Conservation (phyloP, 2,888 invertebrate species). For the Priapulus caudatus region DNA sequence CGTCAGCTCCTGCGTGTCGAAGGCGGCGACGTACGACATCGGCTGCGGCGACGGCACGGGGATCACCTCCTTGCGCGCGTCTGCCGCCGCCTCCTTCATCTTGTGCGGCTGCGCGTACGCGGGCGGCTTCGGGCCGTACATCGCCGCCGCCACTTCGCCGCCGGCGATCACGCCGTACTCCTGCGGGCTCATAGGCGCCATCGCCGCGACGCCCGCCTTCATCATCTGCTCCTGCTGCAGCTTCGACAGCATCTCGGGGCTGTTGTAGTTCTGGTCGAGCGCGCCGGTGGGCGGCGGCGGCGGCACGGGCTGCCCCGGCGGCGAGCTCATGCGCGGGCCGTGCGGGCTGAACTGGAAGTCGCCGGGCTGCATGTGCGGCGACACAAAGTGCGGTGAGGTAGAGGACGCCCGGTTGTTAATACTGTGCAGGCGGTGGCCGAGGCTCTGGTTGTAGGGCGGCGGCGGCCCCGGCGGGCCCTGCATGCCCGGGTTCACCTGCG, state of each 20-base stretch:
- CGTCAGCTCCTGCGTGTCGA: constrained; percentile 89
- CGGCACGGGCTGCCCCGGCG: background rate
- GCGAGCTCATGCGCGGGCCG: background rate
- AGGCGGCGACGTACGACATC: constrained; percentile 86
- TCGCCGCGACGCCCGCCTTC: background rate
- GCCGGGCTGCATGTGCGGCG: background rate
- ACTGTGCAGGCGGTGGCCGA: constrained; percentile 46
- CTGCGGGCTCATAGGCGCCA: background rate
- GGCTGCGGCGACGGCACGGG: constrained; percentile 92
- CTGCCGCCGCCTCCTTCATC: constrained; percentile 31
- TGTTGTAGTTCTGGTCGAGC: constrained; percentile 1
- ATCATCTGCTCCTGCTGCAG: background rate
- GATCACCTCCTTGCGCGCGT: constrained; percentile 56
- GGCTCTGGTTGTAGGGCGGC: constrained; percentile 1
- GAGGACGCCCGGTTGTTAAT: constrained; percentile 40
- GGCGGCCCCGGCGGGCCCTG: constrained; percentile 14
- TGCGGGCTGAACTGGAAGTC: background rate
- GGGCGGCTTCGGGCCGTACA: constrained; percentile 30
- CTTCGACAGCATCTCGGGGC: background rate
- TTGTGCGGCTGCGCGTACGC: constrained; percentile 35
- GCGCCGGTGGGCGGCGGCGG: background rate
- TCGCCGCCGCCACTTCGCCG: constrained; percentile 8
- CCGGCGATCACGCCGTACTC: background rate
- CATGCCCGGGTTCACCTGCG: constrained; percentile 10
- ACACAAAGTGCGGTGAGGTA: constrained; percentile 22